Percentiles rank a stretch among this genome's conserved stretches.
These are phyloP conservation scores for Drosophila pruinosa DNA, from an alignment of 1,140 invertebrate genomes.

Conservation along the genomic window DNA sequence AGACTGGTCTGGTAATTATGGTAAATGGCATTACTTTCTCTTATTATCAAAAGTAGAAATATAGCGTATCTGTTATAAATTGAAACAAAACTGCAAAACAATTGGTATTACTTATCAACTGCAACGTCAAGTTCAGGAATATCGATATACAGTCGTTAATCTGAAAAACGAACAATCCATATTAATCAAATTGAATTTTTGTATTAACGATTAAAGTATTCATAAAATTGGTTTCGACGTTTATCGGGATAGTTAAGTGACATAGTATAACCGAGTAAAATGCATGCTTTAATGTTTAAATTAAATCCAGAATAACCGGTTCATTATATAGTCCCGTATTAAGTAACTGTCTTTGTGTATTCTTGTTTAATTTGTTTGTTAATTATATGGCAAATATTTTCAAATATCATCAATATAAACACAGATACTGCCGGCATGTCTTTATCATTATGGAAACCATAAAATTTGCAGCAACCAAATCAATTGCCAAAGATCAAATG, in stretches of 20 bases:
- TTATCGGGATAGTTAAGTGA: constrained; percentile 18
- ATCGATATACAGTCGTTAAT: neutral
- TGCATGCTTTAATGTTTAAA: constrained; percentile 8
- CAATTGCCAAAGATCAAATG: constrained; percentile 21
- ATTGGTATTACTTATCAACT: too few species aligned
- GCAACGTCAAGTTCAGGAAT: too few species aligned
- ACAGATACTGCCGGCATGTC: neutral
- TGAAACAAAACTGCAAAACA: too few species aligned
- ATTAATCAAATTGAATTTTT: too few species aligned
- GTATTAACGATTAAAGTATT: neutral
- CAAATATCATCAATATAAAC: constrained; percentile 30
- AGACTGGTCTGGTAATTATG: too few species aligned
- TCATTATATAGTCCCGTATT: constrained; percentile 28
- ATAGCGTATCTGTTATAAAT: too few species aligned
- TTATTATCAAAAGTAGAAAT: too few species aligned
- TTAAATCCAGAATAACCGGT: constrained; percentile 40
- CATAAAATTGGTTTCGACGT: neutral
- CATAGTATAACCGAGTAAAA: neutral
- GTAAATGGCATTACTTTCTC: neutral
- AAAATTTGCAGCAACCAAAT: neutral
- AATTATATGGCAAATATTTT: constrained; percentile 36
- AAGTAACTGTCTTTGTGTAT: constrained; percentile 19
- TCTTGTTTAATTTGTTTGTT: constrained; percentile 38
- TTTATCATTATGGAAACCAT: constrained; percentile 8
- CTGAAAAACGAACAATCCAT: too few species aligned